A percentile compares a stretch with the other conserved stretches of the same genome.
Conservation (phyloP, 2,888 invertebrate genomes). For the Thymelicus lineola region DNA sequence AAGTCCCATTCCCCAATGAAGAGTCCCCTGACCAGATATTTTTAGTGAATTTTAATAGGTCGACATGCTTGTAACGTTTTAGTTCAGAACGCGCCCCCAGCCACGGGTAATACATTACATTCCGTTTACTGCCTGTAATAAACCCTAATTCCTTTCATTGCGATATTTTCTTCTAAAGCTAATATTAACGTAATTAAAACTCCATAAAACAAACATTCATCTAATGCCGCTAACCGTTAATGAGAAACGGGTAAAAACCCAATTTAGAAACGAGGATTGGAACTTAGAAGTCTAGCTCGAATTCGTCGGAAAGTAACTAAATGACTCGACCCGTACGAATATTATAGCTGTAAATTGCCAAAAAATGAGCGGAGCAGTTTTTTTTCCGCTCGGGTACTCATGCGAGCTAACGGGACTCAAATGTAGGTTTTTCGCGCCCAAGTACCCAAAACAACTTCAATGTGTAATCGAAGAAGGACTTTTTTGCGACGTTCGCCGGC, state of each 20-base stretch:
- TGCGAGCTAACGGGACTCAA: conserved; percentile 60
- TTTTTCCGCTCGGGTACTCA: conserved; percentile 56
- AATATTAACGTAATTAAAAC: conserved; percentile 20
- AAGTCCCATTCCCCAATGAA: no score
- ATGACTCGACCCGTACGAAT: conserved; percentile 6
- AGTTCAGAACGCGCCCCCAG: not conserved
- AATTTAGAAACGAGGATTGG: not conserved
- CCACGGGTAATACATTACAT: conserved; percentile 16
- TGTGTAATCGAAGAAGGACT: conserved; percentile 24
- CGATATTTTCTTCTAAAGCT: conserved; percentile 9
- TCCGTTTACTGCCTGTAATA: conserved; percentile 22
- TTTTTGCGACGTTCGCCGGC: conserved; percentile 22
- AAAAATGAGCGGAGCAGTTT: conserved; percentile 54
- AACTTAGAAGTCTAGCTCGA: conserved; percentile 40
- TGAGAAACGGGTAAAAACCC: not conserved
- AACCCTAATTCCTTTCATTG: conserved; percentile 22
- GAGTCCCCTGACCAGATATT: no score
- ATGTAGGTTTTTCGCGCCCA: conserved; percentile 47
- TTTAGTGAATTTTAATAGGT: no score
- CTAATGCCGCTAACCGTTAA: not conserved
- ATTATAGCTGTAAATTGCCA: conserved; percentile 64
- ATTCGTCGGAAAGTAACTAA: conserved; percentile 13
- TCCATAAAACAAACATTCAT: conserved; percentile 18
- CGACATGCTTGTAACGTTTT: conserved; percentile 41
- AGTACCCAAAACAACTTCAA: conserved; percentile 43